A percentile compares a stretch with the other conserved stretches of the same genome.
phyloP scores from a whole-genome alignment of 2,888 invertebrate genomes.

The Erynnis tages region DNA sequence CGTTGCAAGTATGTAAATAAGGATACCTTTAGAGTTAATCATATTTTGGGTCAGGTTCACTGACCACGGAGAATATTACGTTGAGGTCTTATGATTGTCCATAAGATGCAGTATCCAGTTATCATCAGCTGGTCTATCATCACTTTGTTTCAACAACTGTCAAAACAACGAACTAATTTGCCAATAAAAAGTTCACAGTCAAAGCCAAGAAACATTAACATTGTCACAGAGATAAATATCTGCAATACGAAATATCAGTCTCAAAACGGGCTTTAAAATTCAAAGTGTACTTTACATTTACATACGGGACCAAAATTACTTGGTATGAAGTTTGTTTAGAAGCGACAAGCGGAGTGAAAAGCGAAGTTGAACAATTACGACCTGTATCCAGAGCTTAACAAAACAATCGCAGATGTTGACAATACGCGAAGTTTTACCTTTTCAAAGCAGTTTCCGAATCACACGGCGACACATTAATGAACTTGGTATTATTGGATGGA shows the following conservation, averaged over 20 bases:
- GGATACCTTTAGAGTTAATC: too few relatives aligned
- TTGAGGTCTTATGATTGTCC: too few relatives aligned
- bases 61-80: too few relatives aligned
- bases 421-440: conserved; percentile 9
- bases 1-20: too few relatives aligned
- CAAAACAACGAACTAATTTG: too few relatives aligned
- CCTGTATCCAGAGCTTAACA: conserved; percentile 20
- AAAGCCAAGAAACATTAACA: neutral
- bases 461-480: neutral
- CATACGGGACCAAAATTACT: conserved; percentile 14
- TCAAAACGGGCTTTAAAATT: neutral
- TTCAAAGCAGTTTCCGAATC: conserved; percentile 4
- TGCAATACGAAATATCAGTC: neutral
- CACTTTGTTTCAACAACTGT: too few relatives aligned
- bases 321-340: conserved; percentile 10
- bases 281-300: neutral
- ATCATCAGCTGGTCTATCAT: too few relatives aligned
- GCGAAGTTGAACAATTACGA: conserved; percentile 24
- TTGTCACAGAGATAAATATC: neutral
- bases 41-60: too few relatives aligned
- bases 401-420: conserved; percentile 25
- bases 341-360: conserved; percentile 3
- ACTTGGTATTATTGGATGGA: neutral
- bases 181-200: too few relatives aligned
- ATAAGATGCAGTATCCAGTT: too few relatives aligned